Evolutionary conservation across 1,140 invertebrate genomes (phyloP), one percentile per base, ranked within the genome.

Genomic region (Aphidius ervi): DNA sequence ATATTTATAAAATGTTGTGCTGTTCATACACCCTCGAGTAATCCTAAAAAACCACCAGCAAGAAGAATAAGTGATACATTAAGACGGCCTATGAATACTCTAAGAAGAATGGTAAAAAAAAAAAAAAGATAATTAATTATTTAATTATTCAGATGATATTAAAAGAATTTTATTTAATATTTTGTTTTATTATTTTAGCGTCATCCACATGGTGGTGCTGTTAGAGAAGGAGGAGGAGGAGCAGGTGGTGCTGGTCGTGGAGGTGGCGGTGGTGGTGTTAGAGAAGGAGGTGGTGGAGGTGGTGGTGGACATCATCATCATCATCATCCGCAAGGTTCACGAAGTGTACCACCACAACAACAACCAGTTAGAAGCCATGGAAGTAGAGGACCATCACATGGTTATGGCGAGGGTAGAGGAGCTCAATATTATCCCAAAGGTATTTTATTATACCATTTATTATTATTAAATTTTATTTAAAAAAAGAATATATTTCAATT

Each of bases 1-100:
- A 80, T 95, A n/a, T 99, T 99, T 78, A 98, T 99, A 68, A 98
- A 99, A 77, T 97, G 97, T 74, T 99, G 97, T 81, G 97, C 97
- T 10, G 97, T 99, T 56, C 97, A 99, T 76, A 99, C 97, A 47
- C 97, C 97, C 20, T 97, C 94, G 52, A 95, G 91, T 55, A 98
- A 98, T 85, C 96, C 96, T 8, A 94, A 95, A 75, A 91, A 93
- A 70, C 88, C 90, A 53, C 91, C 92, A 1, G 91, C 92, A 5
- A 84, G 91, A 65, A 85, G 92, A 60, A 86, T 95, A 62, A 90
- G 89, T 65, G 93, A 96, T 76, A 95, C 94, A 9, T 78, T 96
- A 9, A 82, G 92, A 47, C 84, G 91, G 65, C 93, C 93, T 10
- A 94, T 95, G 85, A 92, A 93, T 73, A 95, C 93, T 37, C 76